Conservation (phyloP, 2,888 invertebrate species). For the Bellardia pandia region DNA sequence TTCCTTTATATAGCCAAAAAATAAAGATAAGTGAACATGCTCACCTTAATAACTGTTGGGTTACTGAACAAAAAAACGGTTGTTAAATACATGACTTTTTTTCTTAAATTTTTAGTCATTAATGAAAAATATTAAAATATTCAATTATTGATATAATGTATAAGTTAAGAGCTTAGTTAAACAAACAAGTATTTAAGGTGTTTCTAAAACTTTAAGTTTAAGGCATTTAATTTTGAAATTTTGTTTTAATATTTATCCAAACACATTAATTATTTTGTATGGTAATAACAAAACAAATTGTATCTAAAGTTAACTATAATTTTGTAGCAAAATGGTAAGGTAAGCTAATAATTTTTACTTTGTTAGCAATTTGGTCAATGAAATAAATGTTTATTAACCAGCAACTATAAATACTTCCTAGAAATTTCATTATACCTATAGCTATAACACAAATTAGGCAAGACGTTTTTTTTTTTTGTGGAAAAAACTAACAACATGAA, state of each 20-base stretch:
- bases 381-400: slow-evolving; percentile 29
- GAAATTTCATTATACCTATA: slow-evolving; percentile 10
- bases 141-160: slow-evolving; percentile 5
- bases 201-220: background rate
- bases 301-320: background rate
- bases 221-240: background rate
- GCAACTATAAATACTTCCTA: slow-evolving; percentile 52
- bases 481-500: slow-evolving; percentile 20
- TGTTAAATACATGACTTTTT: slow-evolving; percentile 32
- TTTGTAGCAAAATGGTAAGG: background rate
- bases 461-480: slow-evolving; percentile 21
- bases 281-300: background rate
- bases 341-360: background rate
- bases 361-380: background rate
- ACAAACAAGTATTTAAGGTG: background rate
- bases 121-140: slow-evolving; percentile 44
- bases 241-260: background rate
- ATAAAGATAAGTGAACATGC: slow-evolving; percentile 54
- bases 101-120: background rate
- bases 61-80: slow-evolving; percentile 40
- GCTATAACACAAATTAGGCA: slow-evolving; percentile 50
- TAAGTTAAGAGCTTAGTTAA: slow-evolving; percentile 9
- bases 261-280: slow-evolving; percentile 8
- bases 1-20: background rate
- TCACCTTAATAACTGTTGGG: slow-evolving; percentile 19